Evolutionary conservation across 2,113 vertebrate genomes (phyloP).

Genomic region (Laticauda laticaudata): DNA sequence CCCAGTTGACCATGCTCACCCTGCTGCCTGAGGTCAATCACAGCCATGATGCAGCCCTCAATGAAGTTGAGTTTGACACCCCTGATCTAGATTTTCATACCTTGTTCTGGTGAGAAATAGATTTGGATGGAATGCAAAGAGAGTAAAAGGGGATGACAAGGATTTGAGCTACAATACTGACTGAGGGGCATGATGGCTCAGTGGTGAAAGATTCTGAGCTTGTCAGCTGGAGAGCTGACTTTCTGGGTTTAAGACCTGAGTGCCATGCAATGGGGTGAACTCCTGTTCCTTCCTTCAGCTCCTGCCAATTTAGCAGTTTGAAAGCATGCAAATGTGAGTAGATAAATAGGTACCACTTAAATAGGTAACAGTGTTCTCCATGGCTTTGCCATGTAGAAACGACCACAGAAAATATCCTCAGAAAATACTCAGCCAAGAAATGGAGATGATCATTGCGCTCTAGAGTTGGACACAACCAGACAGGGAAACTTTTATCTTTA

Average conservation of each 20-base stretch:
- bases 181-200: background rate
- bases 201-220: background rate
- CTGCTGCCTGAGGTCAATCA: too few relatives aligned
- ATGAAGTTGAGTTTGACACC: too few relatives aligned
- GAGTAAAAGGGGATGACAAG: background rate
- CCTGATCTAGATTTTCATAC: background rate
- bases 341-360: background rate
- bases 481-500: too few relatives aligned
- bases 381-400: background rate
- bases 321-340: background rate
- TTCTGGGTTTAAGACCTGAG: background rate
- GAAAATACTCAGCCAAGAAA: background rate
- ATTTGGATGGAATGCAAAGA: background rate
- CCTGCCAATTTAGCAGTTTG: background rate
- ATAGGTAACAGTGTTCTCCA: background rate
- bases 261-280: accelerated
- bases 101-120: background rate
- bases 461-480: background rate
- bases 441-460: background rate
- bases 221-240: background rate
- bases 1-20: too few relatives aligned
- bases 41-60: too few relatives aligned
- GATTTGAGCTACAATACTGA: background rate
- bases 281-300: background rate
- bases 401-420: background rate